These are phyloP conservation scores for Bryconaethiops microstoma DNA, from an alignment of 2,797 vertebrate species.

Conservation along the genomic window DNA sequence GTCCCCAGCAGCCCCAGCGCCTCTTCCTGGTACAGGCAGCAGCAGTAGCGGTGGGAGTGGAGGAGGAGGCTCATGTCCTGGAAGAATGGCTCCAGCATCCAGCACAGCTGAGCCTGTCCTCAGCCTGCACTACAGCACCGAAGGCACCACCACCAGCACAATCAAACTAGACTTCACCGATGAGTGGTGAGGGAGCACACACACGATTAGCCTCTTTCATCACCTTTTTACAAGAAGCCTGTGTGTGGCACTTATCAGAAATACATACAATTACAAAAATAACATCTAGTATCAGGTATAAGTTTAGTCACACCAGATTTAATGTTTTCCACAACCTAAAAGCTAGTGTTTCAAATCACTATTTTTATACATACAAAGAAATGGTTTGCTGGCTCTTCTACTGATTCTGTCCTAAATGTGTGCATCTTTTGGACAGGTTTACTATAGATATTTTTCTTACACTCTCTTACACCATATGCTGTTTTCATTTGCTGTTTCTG, in stretches of 20 bases:
- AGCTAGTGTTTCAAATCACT: neutral
- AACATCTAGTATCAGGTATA: neutral
- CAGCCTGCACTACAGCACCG: constrained; percentile 96
- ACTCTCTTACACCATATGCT: too few relatives aligned
- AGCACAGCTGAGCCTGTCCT: constrained; percentile 89
- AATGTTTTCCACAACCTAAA: neutral
- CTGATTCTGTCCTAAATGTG: too few relatives aligned
- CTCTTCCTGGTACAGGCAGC: neutral
- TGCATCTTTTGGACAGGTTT: too few relatives aligned
- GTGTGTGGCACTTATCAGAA: too few relatives aligned
- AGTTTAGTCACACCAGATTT: neutral
- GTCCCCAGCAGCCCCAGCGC: constrained; percentile 19
- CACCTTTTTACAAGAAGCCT: neutral
- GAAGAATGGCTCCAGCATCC: constrained; percentile 60
- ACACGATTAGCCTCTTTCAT: too few relatives aligned
- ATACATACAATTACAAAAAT: too few relatives aligned
- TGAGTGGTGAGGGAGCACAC: constrained; percentile 86
- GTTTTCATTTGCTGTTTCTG: too few relatives aligned
- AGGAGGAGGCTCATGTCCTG: constrained; percentile 16
- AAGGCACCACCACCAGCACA: constrained; percentile 97
- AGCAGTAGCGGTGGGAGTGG: neutral
- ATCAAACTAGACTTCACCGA: constrained; percentile 98
- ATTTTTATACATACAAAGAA: too few relatives aligned
- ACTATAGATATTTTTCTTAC: too few relatives aligned
- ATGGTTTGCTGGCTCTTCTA: too few relatives aligned